Percentiles rank a stretch among this genome's conserved stretches.
Conservation (phyloP, 2,888 invertebrate species). For the Drosophila kanekoi region DNA sequence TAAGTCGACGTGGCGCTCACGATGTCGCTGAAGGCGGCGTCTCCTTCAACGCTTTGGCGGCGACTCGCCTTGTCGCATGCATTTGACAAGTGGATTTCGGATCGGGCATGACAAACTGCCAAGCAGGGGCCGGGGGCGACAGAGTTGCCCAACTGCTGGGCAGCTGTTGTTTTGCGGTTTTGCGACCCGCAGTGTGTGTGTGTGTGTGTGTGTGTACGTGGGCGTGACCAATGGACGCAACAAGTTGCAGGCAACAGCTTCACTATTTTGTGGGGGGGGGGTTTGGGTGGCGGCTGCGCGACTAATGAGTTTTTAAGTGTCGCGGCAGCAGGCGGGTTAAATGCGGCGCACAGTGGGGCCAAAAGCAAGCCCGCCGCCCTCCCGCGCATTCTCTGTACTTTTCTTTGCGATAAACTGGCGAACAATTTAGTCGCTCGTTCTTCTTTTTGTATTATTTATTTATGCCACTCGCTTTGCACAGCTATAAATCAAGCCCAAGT, state of each 20-base stretch:
- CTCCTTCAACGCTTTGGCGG: conserved; percentile 50
- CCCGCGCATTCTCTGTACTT: no score
- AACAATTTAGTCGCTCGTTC: conserved; percentile 37
- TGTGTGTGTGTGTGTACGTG: conserved; percentile 20
- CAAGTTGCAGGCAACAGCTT: conserved; percentile 44
- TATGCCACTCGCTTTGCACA: conserved; percentile 51
- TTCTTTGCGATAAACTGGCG: conserved; percentile 38
- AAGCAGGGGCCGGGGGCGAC: not conserved
- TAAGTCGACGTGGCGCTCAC: conserved; percentile 58
- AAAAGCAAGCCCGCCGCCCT: conserved; percentile 12
- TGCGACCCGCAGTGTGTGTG: not conserved
- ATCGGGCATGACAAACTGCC: conserved; percentile 36
- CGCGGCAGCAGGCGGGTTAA: conserved; percentile 4
- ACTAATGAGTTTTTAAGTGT: conserved; percentile 62
- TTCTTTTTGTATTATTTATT: conserved; percentile 38
- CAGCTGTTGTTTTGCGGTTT: conserved; percentile 52
- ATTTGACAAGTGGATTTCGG: conserved; percentile 58
- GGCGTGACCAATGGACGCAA: conserved; percentile 51
- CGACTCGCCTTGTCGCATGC: conserved; percentile 37
- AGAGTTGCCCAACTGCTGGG: conserved; percentile 46
- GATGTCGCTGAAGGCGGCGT: conserved; percentile 21
- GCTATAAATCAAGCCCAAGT: conserved; percentile 70
- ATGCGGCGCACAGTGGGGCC: conserved; percentile 31
- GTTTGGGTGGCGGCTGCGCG: not conserved
- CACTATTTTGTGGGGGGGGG: not conserved